Evolutionary conservation across 2,888 invertebrate species (phyloP).

Genomic region (Scaptodrosophila latifasciaeformis): DNA sequence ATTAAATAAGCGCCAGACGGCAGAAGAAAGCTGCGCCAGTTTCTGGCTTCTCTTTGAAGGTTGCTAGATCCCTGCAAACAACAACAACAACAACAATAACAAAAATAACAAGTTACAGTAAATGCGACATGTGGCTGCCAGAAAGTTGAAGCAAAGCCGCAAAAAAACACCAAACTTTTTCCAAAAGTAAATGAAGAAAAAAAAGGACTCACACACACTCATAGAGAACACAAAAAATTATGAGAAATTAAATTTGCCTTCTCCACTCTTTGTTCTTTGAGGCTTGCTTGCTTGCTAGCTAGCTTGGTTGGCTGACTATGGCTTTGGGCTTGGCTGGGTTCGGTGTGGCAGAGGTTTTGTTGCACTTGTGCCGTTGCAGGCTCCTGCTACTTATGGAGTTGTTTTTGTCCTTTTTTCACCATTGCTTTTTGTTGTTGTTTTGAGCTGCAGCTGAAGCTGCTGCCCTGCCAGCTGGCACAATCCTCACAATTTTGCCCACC

Average conservation of each 20-base stretch:
- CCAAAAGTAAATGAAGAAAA: slow-evolving; percentile 40
- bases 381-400: slow-evolving; percentile 5
- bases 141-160: slow-evolving; percentile 61
- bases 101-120: slow-evolving; percentile 44
- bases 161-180: slow-evolving; percentile 60
- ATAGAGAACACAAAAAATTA: slow-evolving; percentile 48
- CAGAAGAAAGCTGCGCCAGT: slow-evolving; percentile 55
- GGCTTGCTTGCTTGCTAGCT: too few species aligned
- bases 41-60: slow-evolving; percentile 4
- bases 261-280: slow-evolving; percentile 16
- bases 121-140: slow-evolving; percentile 64
- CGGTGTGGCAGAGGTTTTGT: slow-evolving; percentile 37
- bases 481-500: slow-evolving; percentile 48
- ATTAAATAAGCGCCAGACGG: slow-evolving; percentile 23
- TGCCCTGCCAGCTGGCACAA: slow-evolving; percentile 60
- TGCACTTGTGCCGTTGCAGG: slow-evolving; percentile 8
- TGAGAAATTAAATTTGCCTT: slow-evolving; percentile 68
- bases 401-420: slow-evolving; percentile 6
- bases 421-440: slow-evolving; percentile 13
- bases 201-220: too few species aligned
- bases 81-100: too few species aligned
- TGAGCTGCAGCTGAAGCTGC: slow-evolving; percentile 19
- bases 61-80: too few species aligned
- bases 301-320: slow-evolving; percentile 34
- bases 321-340: slow-evolving; percentile 54